Conservation (phyloP, 2,888 invertebrate species). For the Keiferia lycopersicella region DNA sequence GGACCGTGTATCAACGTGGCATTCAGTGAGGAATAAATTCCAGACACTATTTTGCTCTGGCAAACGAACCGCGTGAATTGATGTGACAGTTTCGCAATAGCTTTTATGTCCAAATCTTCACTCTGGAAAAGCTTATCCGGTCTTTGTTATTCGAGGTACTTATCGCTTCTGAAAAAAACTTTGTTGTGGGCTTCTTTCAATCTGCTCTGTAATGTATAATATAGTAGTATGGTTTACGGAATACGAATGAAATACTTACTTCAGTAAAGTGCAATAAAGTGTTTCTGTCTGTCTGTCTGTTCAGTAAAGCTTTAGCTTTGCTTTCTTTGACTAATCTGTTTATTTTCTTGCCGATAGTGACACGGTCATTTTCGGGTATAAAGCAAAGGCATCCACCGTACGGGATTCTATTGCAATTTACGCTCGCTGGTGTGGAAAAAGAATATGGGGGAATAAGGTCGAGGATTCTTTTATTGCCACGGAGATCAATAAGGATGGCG, state of each 20-base stretch:
- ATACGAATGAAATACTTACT: too few species aligned
- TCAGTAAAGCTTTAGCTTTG: neutral
- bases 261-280: too few species aligned
- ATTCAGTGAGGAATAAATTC: conserved; percentile 2
- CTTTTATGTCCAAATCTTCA: conserved; percentile 2
- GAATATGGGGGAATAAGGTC: conserved; percentile 74
- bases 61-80: conserved; percentile 7
- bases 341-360: neutral
- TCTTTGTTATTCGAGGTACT: neutral
- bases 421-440: conserved; percentile 76
- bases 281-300: too few species aligned
- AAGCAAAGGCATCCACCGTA: conserved; percentile 64
- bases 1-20: conserved; percentile 25
- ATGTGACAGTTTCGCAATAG: conserved; percentile 7
- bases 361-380: conserved; percentile 51
- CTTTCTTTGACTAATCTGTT: neutral
- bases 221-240: too few species aligned
- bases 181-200: neutral
- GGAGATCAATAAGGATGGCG: conserved; percentile 66
- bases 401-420: conserved; percentile 80
- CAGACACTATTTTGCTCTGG: conserved; percentile 13
- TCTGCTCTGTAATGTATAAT: too few species aligned
- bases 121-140: neutral
- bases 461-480: conserved; percentile 75
- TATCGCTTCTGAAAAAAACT: neutral